Evolutionary conservation across 1,140 invertebrate genomes (phyloP).

Genomic region (Cotesia chilonis): DNA sequence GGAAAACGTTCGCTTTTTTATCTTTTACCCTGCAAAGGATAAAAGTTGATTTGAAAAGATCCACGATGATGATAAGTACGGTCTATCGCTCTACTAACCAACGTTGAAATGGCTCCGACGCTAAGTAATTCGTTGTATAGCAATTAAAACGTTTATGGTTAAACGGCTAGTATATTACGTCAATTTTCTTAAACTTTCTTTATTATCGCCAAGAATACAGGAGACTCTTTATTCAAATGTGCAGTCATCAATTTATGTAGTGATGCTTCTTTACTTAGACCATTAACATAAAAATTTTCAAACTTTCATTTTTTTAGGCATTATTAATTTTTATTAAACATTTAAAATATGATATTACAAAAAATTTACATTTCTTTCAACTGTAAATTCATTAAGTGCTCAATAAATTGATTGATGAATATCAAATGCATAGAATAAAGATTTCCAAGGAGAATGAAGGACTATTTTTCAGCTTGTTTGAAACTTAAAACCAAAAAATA

Average conservation of each 20-base stretch:
- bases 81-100: constrained; percentile 54
- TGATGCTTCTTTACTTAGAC: not conserved
- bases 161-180: constrained; percentile 29
- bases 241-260: not conserved
- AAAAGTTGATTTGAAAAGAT: constrained; percentile 41
- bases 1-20: constrained; percentile 34
- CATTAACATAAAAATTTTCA: constrained; percentile 1
- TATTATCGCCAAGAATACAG: not conserved
- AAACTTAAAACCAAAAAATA: too few species aligned
- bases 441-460: too few species aligned
- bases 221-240: not conserved
- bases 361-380: not conserved
- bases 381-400: too few species aligned
- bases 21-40: constrained; percentile 22
- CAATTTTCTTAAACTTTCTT: constrained; percentile 24
- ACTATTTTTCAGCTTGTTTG: too few species aligned
- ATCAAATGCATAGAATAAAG: too few species aligned
- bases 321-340: constrained; percentile 5
- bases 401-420: too few species aligned
- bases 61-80: constrained; percentile 45
- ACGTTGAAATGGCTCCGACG: constrained; percentile 51
- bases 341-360: not conserved
- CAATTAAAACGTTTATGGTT: constrained; percentile 35
- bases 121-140: constrained; percentile 44
- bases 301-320: constrained; percentile 10